Percentiles rank a stretch among this genome's conserved stretches.
These are phyloP conservation scores for Hafferia zeledoni DNA, from an alignment of 2,797 vertebrate genomes.

Conservation along the genomic window DNA sequence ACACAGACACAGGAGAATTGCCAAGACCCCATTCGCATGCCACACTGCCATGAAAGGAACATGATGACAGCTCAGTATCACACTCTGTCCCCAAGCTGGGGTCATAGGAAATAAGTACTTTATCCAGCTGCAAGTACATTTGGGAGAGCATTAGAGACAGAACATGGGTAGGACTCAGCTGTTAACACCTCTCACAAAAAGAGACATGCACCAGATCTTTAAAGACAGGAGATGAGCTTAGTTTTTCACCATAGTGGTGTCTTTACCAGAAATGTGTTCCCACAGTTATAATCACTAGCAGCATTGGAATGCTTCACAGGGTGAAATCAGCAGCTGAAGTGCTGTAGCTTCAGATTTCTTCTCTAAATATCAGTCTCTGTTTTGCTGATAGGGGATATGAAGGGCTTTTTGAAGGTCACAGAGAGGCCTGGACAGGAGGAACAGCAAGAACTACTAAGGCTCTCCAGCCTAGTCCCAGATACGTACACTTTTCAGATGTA, in stretches of 20 bases:
- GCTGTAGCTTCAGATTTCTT: conserved; percentile 15
- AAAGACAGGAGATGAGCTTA: background rate
- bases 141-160: background rate
- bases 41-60: fast-evolving
- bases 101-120: background rate
- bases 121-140: background rate
- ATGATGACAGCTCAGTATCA: background rate
- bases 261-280: background rate
- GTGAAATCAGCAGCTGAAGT: background rate
- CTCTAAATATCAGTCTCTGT: conserved; percentile 23
- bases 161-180: background rate
- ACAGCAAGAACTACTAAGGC: fast-evolving
- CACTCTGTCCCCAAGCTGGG: fast-evolving
- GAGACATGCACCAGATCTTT: background rate
- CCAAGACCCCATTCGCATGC: background rate
- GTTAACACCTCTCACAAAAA: conserved; percentile 6
- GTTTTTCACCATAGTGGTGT: background rate
- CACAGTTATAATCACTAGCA: conserved; percentile 7
- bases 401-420: conserved; percentile 10
- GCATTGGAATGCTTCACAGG: background rate
- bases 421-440: background rate
- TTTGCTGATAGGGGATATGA: background rate
- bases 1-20: fast-evolving
- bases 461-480: background rate
- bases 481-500: background rate